phyloP scores from a whole-genome alignment of 2,797 vertebrate species.

The Arctocebus calabarensis region DNA sequence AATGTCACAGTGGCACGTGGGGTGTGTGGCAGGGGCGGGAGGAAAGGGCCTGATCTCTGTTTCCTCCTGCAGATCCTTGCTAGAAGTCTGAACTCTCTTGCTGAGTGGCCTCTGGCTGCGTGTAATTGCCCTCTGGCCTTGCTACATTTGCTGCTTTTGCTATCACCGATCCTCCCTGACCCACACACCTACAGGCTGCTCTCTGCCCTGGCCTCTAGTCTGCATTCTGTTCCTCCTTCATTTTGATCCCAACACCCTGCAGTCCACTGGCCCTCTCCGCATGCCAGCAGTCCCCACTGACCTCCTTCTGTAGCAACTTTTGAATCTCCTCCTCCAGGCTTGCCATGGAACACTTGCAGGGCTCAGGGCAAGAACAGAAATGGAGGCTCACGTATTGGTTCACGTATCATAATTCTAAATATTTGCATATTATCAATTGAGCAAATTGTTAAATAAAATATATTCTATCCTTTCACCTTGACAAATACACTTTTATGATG shows the following conservation, averaged over 20 bases:
- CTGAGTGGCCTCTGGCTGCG: background rate
- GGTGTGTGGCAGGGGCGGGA: too few species aligned
- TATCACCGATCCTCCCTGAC: background rate
- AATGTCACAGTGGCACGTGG: background rate
- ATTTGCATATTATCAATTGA: background rate
- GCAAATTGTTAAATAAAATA: background rate
- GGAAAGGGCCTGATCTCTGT: background rate
- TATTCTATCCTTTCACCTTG: background rate
- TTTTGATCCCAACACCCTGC: background rate
- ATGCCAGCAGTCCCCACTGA: background rate
- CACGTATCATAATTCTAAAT: background rate
- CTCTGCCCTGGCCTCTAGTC: background rate
- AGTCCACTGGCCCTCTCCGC: background rate
- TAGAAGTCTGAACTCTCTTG: background rate
- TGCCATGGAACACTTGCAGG: background rate
- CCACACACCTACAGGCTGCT: background rate
- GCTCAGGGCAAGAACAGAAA: background rate
- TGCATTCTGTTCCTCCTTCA: background rate
- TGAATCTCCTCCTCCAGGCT: background rate
- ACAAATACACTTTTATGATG: background rate
- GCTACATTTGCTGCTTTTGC: background rate
- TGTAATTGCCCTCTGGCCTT: background rate
- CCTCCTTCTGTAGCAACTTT: background rate
- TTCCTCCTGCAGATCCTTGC: background rate
- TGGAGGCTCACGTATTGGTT: background rate